phyloP scores from a whole-genome alignment of 2,797 vertebrate genomes.

The Molossus molossus region DNA sequence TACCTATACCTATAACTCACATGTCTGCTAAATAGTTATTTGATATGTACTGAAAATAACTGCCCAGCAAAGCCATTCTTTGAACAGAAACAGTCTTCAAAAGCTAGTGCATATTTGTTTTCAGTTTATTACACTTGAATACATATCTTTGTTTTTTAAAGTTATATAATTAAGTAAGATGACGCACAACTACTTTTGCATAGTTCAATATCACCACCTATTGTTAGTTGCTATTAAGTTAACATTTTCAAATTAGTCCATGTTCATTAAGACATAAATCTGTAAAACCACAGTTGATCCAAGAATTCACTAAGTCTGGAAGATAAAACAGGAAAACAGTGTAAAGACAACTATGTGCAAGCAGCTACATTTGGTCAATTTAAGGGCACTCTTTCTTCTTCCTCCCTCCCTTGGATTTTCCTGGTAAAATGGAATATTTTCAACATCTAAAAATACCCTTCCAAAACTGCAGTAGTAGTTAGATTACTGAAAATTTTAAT shows the following conservation, averaged over 20 bases:
- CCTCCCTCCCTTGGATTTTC: constrained; percentile 65
- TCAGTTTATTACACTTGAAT: neutral
- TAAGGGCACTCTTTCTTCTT: constrained; percentile 60
- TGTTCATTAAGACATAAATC: constrained; percentile 61
- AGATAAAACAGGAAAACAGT: constrained; percentile 23
- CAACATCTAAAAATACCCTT: constrained; percentile 76
- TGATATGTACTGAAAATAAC: neutral
- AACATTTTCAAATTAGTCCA: constrained; percentile 19
- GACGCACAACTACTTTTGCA: neutral
- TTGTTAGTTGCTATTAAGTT: neutral
- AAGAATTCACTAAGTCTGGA: constrained; percentile 33
- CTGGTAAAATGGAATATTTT: constrained; percentile 73
- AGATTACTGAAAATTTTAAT: constrained; percentile 75
- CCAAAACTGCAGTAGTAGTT: constrained; percentile 69
- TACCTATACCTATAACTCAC: constrained; percentile 32
- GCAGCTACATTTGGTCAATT: constrained; percentile 64
- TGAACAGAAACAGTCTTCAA: constrained; percentile 46
- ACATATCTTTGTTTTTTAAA: neutral
- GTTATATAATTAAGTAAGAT: neutral
- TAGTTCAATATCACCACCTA: neutral
- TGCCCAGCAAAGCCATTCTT: neutral
- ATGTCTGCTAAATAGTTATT: constrained; percentile 41
- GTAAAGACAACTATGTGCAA: constrained; percentile 24
- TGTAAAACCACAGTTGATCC: constrained; percentile 47
- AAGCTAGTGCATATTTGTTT: constrained; percentile 57